Conservation (phyloP, 92 coral and sea anemone species). For the Phenganax marumi region DNA sequence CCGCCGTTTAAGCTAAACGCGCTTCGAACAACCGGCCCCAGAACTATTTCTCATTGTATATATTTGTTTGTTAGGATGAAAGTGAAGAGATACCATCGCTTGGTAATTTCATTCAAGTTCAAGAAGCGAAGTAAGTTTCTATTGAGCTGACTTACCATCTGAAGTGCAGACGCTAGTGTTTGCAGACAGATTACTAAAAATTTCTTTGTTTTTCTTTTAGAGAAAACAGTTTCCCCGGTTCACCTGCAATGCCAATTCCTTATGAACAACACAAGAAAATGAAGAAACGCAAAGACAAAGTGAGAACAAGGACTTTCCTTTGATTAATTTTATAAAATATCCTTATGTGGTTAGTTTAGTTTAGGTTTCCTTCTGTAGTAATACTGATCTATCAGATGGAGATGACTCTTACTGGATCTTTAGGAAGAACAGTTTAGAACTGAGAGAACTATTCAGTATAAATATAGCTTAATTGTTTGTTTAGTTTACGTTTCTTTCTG, state of each 20-base stretch:
- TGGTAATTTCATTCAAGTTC: slow-evolving; percentile 62
- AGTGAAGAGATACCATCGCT: slow-evolving; percentile 79
- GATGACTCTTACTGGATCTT: no score
- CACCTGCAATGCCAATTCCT: slow-evolving; percentile 31
- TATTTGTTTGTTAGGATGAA: slow-evolving; percentile 54
- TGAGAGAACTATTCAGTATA: no score
- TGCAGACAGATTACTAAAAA: background rate
- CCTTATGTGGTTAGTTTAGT: no score
- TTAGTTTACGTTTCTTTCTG: no score
- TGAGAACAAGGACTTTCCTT: background rate
- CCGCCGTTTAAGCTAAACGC: no score
- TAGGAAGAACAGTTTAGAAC: no score
- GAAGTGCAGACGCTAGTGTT: no score
- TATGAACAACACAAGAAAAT: slow-evolving; percentile 30
- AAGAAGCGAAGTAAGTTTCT: slow-evolving; percentile 65
- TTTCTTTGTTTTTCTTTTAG: slow-evolving; percentile 35
- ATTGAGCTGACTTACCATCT: background rate
- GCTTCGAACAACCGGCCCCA: no score
- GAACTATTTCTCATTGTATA: background rate
- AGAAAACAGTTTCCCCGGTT: slow-evolving; percentile 34
- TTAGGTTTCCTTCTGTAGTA: no score
- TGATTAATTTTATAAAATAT: background rate
- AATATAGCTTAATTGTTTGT: no score
- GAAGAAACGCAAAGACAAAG: slow-evolving; percentile 15
- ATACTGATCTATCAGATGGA: no score